Evolutionary conservation across 2,888 invertebrate genomes (phyloP).

Genomic region (Drosophila cracens): DNA sequence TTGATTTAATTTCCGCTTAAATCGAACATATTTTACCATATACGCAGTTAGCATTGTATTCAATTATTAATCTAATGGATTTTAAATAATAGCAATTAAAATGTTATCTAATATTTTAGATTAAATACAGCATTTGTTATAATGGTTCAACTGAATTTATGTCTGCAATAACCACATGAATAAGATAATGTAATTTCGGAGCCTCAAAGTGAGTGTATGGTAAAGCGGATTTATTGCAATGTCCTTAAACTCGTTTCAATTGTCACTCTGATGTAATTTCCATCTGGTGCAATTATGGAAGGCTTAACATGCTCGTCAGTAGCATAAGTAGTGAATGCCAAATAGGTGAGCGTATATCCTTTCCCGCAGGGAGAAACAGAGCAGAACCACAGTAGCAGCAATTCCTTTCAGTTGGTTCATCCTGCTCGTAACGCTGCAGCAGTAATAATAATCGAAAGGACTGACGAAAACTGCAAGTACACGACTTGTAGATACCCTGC

Average conservation of each 20-base stretch:
- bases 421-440: constrained; percentile 8
- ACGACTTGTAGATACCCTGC: background rate
- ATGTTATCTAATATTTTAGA: background rate
- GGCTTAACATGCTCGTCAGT: constrained; percentile 20
- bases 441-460: constrained; percentile 53
- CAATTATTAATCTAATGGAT: background rate
- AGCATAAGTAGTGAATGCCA: constrained; percentile 7
- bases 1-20: background rate
- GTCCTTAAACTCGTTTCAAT: constrained; percentile 13
- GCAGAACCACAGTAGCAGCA: constrained; percentile 32
- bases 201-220: background rate
- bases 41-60: background rate
- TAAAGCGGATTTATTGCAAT: constrained; percentile 21
- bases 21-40: background rate
- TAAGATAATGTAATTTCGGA: constrained; percentile 5
- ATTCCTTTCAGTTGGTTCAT: constrained; percentile 23
- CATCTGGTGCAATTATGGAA: constrained; percentile 15
- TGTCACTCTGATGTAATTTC: constrained; percentile 14
- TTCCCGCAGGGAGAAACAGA: constrained; percentile 31
- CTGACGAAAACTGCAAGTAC: background rate
- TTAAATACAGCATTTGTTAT: background rate
- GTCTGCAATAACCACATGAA: constrained; percentile 6
- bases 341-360: constrained; percentile 42
- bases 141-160: background rate
- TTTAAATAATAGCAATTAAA: background rate